Conservation (phyloP, 2,113 vertebrate species). For the Nothoprocta perdicaria region DNA sequence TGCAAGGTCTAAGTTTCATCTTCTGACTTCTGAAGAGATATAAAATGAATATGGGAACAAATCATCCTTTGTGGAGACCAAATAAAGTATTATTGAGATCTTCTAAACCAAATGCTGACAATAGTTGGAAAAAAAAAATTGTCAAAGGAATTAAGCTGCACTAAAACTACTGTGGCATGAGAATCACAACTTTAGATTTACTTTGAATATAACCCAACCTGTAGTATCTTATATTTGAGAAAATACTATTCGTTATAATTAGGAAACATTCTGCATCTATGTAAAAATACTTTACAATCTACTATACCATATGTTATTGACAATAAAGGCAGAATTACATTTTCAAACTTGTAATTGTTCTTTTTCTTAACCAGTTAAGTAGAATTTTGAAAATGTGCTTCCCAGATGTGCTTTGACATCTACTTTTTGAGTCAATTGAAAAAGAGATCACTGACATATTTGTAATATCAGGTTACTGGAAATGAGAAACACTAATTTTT, state of each 20-base stretch:
- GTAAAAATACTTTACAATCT: background rate
- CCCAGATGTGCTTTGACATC: background rate
- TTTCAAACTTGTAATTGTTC: background rate
- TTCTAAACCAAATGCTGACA: background rate
- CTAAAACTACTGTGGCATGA: background rate
- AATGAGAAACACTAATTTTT: background rate
- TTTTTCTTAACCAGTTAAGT: background rate
- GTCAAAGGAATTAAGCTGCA: background rate
- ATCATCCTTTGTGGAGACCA: background rate
- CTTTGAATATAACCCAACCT: background rate
- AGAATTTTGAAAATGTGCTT: background rate
- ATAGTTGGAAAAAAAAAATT: background rate
- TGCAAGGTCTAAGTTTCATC: background rate
- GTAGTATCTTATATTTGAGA: background rate
- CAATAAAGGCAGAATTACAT: background rate
- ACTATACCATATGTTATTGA: background rate
- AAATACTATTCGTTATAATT: background rate
- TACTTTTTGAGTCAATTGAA: background rate
- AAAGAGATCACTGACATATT: background rate
- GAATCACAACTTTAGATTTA: background rate
- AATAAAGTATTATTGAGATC: background rate
- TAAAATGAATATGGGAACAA: background rate
- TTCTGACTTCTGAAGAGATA: background rate
- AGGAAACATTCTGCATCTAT: background rate
- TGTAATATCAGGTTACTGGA: background rate